Percentiles rank a stretch among this genome's conserved stretches.
These are phyloP conservation scores for Macropis europaea DNA, from an alignment of 2,888 invertebrate species.

Conservation along the genomic window DNA sequence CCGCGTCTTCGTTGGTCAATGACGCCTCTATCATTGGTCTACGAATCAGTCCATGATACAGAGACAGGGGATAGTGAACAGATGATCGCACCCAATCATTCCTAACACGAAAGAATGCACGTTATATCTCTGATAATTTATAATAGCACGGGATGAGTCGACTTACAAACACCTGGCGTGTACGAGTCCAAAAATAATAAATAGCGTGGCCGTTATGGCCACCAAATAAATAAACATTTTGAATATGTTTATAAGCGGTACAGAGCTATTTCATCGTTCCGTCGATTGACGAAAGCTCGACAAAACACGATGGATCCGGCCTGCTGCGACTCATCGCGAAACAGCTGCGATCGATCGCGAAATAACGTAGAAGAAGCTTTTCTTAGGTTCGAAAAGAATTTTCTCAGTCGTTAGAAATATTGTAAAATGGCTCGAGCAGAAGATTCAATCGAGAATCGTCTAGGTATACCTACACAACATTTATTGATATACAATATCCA, in stretches of 20 bases:
- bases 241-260: conserved; percentile 35
- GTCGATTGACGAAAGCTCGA: conserved; percentile 27
- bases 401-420: too few relatives aligned
- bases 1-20: background rate
- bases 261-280: conserved; percentile 21
- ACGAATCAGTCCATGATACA: background rate
- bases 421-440: background rate
- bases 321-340: conserved; percentile 9
- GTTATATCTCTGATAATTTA: background rate
- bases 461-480: conserved; percentile 14
- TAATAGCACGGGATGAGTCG: background rate
- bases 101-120: conserved; percentile 9
- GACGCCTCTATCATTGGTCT: background rate
- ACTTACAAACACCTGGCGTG: conserved; percentile 65
- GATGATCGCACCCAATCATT: conserved; percentile 17
- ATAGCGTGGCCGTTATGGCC: conserved; percentile 53
- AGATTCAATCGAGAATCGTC: conserved; percentile 4
- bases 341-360: background rate
- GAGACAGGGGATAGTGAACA: background rate
- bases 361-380: too few relatives aligned
- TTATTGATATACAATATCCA: conserved; percentile 36
- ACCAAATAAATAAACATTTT: conserved; percentile 67
- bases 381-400: too few relatives aligned
- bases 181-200: conserved; percentile 68
- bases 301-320: conserved; percentile 12